phyloP scores from a whole-genome alignment of 2,797 vertebrate genomes.

The Phoxinus dragarum region DNA sequence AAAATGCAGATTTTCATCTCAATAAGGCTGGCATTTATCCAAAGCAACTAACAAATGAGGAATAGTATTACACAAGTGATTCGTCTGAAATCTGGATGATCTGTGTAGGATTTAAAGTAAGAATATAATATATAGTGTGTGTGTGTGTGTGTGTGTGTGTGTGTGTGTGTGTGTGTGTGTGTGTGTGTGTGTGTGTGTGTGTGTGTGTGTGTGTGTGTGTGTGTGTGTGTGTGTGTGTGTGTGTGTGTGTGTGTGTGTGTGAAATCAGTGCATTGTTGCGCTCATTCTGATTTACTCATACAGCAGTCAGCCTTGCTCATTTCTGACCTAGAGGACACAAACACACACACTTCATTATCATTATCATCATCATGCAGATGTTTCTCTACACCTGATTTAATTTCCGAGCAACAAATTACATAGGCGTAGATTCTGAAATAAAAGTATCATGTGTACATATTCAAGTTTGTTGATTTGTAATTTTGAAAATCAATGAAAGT shows the following conservation, averaged over 20 bases:
- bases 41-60: neutral
- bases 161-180: too few species aligned
- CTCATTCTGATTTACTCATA: conserved; percentile 7
- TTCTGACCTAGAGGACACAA: conserved; percentile 6
- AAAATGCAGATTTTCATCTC: conserved; percentile 41
- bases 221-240: neutral
- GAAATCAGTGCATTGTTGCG: neutral
- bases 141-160: too few species aligned
- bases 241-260: neutral
- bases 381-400: neutral
- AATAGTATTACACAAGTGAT: neutral
- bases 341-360: neutral
- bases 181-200: too few species aligned
- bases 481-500: too few species aligned
- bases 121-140: too few species aligned
- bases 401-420: neutral
- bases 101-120: neutral
- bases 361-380: neutral
- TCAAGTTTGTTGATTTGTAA: too few species aligned
- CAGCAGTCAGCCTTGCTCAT: neutral
- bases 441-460: neutral
- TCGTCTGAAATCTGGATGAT: neutral
- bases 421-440: neutral
- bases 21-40: neutral
- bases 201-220: too few species aligned